Evolutionary conservation across 2,888 invertebrate species (phyloP).

Genomic region (Exocentrus adspersus): DNA sequence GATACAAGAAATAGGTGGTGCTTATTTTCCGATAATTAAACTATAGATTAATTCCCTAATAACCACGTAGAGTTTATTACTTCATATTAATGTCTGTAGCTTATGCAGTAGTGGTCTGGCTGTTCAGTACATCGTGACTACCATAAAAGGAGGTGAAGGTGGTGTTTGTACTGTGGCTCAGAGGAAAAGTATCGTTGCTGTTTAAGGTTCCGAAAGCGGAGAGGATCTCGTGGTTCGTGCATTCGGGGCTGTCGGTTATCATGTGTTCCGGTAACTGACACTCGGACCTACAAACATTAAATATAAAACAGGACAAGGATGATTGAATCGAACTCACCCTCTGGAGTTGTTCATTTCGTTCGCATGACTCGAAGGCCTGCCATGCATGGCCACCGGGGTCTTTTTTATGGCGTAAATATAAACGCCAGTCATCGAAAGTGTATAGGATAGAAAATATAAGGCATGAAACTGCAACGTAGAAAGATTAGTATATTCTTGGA

Average conservation of each 20-base stretch:
- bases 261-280: conserved; percentile 60
- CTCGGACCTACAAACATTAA: conserved; percentile 49
- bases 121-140: conserved; percentile 62
- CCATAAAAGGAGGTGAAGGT: conserved; percentile 68
- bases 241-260: conserved; percentile 58
- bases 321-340: conserved; percentile 44
- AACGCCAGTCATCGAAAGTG: conserved; percentile 80
- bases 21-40: no score
- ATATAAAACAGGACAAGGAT: neutral
- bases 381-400: conserved; percentile 65
- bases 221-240: conserved; percentile 62
- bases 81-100: no score
- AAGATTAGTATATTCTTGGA: conserved; percentile 14
- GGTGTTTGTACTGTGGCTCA: conserved; percentile 67
- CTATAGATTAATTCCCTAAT: no score
- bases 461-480: conserved; percentile 85
- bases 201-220: conserved; percentile 63
- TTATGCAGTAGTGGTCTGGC: conserved; percentile 53
- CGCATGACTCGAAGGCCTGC: conserved; percentile 51
- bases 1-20: no score
- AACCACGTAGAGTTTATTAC: no score
- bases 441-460: conserved; percentile 82
- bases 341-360: conserved; percentile 57
- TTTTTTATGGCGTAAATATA: conserved; percentile 73
- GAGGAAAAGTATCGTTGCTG: conserved; percentile 63